These are phyloP conservation scores for Gymnobelideus leadbeateri DNA, from an alignment of 2,113 vertebrate genomes.

Conservation along the genomic window DNA sequence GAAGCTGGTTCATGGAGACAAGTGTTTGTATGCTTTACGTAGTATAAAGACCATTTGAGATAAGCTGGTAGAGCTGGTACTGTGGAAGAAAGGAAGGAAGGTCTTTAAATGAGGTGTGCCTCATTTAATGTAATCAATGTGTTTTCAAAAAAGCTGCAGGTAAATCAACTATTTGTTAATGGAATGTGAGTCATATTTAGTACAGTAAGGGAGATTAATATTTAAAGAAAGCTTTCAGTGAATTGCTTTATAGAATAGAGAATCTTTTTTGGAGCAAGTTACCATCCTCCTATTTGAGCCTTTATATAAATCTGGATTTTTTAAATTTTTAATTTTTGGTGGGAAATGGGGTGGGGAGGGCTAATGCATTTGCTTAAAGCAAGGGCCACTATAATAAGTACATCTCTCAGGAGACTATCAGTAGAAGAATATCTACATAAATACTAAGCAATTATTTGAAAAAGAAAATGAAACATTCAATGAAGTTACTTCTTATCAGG, in stretches of 20 bases:
- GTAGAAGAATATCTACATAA: background rate
- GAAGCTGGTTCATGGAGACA: background rate
- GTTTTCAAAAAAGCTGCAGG: constrained; percentile 21
- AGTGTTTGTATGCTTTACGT: constrained; percentile 10
- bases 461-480: background rate
- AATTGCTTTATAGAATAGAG: background rate
- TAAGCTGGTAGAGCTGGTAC: background rate
- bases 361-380: background rate
- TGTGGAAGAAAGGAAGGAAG: background rate
- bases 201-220: constrained; percentile 26
- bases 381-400: background rate
- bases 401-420: background rate
- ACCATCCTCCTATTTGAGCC: background rate
- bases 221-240: background rate
- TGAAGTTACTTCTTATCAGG: background rate
- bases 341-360: background rate
- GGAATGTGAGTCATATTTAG: background rate
- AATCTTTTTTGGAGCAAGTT: constrained; percentile 47
- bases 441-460: background rate
- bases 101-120: background rate
- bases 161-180: constrained; percentile 10
- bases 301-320: constrained; percentile 41
- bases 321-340: background rate
- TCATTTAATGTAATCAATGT: background rate
- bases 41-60: background rate